phyloP scores from a whole-genome alignment of 2,888 invertebrate species.

The Cylloceria caligata region DNA sequence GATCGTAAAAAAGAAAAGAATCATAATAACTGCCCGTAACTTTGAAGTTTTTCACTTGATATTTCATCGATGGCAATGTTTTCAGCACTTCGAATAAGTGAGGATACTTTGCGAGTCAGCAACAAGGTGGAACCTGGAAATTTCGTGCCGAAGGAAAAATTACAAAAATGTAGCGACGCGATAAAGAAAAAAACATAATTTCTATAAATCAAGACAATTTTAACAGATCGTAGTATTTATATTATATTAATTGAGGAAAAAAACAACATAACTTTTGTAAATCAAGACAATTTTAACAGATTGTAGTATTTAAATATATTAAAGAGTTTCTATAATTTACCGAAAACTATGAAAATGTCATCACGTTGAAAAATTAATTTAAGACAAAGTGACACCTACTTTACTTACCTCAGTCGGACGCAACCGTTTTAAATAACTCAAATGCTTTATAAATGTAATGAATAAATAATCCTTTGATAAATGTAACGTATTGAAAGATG shows the following conservation, averaged over 20 bases:
- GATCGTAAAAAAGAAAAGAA: background rate
- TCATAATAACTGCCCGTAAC: background rate
- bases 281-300: constrained; percentile 20
- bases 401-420: too few relatives aligned
- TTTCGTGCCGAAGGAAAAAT: constrained; percentile 60
- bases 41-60: background rate
- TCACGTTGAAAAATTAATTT: background rate
- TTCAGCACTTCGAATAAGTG: constrained; percentile 87
- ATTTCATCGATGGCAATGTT: constrained; percentile 69
- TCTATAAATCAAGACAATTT: constrained; percentile 13
- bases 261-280: constrained; percentile 27
- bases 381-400: too few relatives aligned
- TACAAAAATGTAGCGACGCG: constrained; percentile 49
- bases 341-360: background rate
- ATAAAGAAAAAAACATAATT: constrained; percentile 35
- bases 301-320: constrained; percentile 55
- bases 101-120: constrained; percentile 87
- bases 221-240: constrained; percentile 51
- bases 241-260: constrained; percentile 36
- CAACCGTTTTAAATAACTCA: too few relatives aligned
- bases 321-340: too few relatives aligned
- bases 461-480: too few relatives aligned
- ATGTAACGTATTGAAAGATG: too few relatives aligned
- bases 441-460: too few relatives aligned
- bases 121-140: constrained; percentile 84